These are phyloP conservation scores for Petrocephalus sullivani DNA, from an alignment of 2,797 vertebrate species.

Conservation along the genomic window DNA sequence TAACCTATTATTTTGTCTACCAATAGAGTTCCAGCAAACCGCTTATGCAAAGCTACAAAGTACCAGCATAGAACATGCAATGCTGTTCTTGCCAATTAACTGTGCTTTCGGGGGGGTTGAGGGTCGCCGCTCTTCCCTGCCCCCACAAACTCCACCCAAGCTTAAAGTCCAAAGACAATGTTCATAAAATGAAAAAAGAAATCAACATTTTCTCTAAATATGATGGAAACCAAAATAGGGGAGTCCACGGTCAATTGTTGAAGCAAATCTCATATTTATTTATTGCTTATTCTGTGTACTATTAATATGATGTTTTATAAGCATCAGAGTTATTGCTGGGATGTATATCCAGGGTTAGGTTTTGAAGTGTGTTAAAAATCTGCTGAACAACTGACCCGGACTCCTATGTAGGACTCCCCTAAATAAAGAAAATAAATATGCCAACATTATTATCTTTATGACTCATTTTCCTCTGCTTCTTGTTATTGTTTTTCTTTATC, in stretches of 20 bases:
- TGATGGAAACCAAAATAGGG: no score
- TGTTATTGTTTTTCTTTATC: neutral
- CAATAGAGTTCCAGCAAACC: neutral
- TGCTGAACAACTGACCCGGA: neutral
- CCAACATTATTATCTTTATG: neutral
- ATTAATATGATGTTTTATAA: neutral
- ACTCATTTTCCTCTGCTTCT: neutral
- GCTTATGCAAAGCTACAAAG: neutral
- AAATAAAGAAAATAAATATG: neutral
- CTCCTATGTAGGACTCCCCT: no score
- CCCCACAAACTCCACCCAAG: neutral
- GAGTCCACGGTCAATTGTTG: no score
- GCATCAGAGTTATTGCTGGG: neutral
- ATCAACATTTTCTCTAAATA: neutral
- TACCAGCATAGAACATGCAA: neutral
- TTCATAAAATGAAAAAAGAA: neutral
- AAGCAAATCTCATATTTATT: neutral
- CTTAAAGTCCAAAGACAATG: neutral
- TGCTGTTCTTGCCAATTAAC: neutral
- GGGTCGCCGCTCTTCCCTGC: neutral
- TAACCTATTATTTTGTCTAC: neutral
- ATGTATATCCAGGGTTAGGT: neutral
- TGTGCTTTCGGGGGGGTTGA: neutral
- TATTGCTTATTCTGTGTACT: neutral
- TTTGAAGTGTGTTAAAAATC: neutral